phyloP scores from a whole-genome alignment of 2,113 vertebrate species.

The Triplophysa dalaica region DNA sequence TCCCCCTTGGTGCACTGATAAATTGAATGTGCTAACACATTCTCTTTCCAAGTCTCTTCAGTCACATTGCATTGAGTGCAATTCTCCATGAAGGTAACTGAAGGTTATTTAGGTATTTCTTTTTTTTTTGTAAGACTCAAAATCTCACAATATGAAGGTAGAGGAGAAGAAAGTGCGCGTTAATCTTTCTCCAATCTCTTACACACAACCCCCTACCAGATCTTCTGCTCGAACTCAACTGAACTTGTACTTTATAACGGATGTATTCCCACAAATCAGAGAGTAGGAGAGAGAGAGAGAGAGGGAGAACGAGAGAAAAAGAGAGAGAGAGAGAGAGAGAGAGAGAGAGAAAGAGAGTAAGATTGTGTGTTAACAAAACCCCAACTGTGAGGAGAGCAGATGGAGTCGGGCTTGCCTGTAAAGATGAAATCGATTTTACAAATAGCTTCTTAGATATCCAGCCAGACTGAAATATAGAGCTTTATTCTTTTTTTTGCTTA shows the following conservation, averaged over 20 bases:
- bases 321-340: background rate
- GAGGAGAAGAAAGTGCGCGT: background rate
- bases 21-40: no score
- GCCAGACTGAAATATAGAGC: background rate
- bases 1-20: no score
- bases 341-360: background rate
- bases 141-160: background rate
- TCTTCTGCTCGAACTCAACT: background rate
- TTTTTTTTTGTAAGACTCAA: background rate
- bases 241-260: background rate
- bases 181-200: background rate
- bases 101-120: background rate
- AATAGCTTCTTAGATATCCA: slow-evolving; percentile 10
- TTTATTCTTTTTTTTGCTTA: background rate
- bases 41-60: no score
- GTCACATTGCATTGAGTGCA: background rate
- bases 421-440: slow-evolving; percentile 3
- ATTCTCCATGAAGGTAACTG: background rate
- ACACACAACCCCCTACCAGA: background rate
- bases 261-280: background rate
- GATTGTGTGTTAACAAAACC: background rate
- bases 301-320: background rate
- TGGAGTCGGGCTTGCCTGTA: background rate
- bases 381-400: background rate
- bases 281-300: background rate